These are phyloP conservation scores for Eupithecia abbreviata DNA, from an alignment of 2,888 invertebrate species.

Conservation along the genomic window DNA sequence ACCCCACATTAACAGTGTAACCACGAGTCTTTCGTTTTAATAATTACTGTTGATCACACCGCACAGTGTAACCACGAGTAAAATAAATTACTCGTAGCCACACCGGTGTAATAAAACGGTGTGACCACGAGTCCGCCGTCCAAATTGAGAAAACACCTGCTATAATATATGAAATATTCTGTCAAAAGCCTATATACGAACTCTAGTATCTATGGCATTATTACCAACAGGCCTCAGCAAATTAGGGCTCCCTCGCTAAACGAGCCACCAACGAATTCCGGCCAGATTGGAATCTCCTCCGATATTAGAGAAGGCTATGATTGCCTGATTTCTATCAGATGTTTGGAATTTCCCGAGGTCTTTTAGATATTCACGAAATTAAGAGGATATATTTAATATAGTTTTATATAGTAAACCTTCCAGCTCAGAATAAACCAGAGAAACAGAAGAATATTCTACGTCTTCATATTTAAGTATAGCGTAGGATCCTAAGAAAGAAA, in stretches of 20 bases:
- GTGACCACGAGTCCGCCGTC: too few relatives aligned
- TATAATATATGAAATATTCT: background rate
- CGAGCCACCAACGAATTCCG: conserved; percentile 13
- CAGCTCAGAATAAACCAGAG: too few relatives aligned
- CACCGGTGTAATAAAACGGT: too few relatives aligned
- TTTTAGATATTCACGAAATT: background rate
- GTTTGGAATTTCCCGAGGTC: conserved; percentile 1
- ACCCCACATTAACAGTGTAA: too few relatives aligned
- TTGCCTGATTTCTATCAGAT: conserved; percentile 21
- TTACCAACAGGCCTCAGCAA: background rate
- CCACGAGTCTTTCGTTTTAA: too few relatives aligned
- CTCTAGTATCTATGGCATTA: background rate
- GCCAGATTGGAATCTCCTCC: conserved; percentile 24
- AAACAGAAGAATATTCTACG: too few relatives aligned
- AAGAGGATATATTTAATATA: background rate
- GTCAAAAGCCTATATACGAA: background rate
- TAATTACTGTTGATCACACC: too few relatives aligned
- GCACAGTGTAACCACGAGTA: too few relatives aligned
- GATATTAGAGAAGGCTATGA: conserved; percentile 12
- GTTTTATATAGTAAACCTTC: too few relatives aligned
- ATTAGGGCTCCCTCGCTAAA: background rate
- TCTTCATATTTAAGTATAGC: too few relatives aligned
- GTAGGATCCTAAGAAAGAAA: too few relatives aligned
- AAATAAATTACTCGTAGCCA: background rate
- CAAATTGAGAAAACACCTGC: background rate